Evolutionary conservation across 2,113 vertebrate species (phyloP), one percentile per base, ranked within the genome.

Genomic region (Sander vitreus): DNA sequence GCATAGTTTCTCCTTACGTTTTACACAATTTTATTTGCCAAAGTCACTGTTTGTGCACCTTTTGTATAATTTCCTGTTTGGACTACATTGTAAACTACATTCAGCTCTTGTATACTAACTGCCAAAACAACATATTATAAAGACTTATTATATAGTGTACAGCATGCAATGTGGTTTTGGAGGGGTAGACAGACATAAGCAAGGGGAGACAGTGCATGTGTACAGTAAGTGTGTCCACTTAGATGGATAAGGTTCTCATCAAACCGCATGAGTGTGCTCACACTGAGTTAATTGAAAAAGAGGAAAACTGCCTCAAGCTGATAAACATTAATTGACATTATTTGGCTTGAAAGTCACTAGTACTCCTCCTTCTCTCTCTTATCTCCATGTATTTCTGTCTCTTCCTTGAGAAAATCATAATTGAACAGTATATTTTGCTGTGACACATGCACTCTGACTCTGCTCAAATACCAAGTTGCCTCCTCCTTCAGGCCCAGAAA

Each of bases 321-420:
- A 89, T 85, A 85, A 87, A 89, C 85, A 84, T 81, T 87, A 83
- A 90, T 91, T 84, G 84, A 80, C 80, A 58, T 80, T 76, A 83
- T 80, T 90, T 88, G 81, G 73, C 76, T 82, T 60, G 55, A 76
- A 84, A 87, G 78, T 82, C 62, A 77, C 75, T 12, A 14, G 36
- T 5, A 11, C 47, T 77, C 72, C 47, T 77, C 72, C 77, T 47
- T 23, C 45, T 4, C 47, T 21, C 68, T 36, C n/a, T 27, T 63
- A 48, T 76, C 33, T 64, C 58, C 53, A 2, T 18, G 59, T 21
- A 16, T 66, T 78, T 59, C 53, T 50, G 45, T 60, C 73, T 39
- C 11, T 63, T 73, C 63, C 50, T 23, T 16, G 30, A 59, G 16
- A 75, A 60, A 48, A 64, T 57, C 21, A 54, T 23, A 57, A 68